Base-by-base conservation (phyloP, 2,888 invertebrate genomes). In the Melangyna quadrimaculata region DNA sequence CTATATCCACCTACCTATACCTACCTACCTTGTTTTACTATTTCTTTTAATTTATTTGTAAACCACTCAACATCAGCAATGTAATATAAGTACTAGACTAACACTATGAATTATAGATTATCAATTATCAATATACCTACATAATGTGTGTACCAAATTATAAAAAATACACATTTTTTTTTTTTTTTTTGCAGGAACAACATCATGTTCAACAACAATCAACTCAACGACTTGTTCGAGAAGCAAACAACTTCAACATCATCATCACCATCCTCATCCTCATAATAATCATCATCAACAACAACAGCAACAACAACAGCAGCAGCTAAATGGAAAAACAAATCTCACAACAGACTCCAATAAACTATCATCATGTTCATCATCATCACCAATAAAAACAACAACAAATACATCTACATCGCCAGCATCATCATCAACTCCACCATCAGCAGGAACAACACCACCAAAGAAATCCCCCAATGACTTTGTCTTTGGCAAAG, bases 401-500 rank as follows among this genome's bases (percentile, higher is more conserved):
- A 53, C 87, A 37, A 70, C 82, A 86, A 72, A 57, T 78, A 67
- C 88, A 24, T 19, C 87, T 75, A 40, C 87, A 88, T 48, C 88
- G 87, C 51, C 87, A 88, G 55, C 89, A 88, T 17, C 88, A 67
- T 63, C 87, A 77, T 63, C 86, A 83, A 32, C 88, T 73, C 32
- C 87, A 87, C 40, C 87, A 80, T 22, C 88, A 73, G 82, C 88
- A 53, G 87, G 87, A 65, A 88, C 89, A 79, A 88, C 89, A 78
- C 90, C 90, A 67, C 88, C 89, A 59, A 91, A 90, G 88, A 91
- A 90, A 87, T 89, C 92, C 35, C 95, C 97, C 73, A 95, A 96
- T 90, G 98, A 99, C 93, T 99, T 97, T 92, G 96, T 97, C 90
- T 99, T 99, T 93, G 97, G 98, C 78, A 97, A 97, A 93, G 94